phyloP scores from a whole-genome alignment of 2,888 invertebrate genomes.

The Pristionchus arcanus region DNA sequence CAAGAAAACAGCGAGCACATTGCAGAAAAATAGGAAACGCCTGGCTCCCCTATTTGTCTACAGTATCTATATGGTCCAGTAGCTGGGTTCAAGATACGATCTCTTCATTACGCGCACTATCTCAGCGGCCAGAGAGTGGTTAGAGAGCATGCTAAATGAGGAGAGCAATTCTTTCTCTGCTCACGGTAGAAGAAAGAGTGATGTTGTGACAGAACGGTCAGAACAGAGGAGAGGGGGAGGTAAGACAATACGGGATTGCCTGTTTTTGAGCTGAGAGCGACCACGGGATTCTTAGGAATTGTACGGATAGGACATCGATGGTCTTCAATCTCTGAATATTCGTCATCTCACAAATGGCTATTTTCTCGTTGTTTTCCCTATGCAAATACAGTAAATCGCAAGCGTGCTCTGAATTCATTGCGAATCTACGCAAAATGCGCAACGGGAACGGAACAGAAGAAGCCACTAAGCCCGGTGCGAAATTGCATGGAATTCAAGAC shows the following conservation, averaged over 20 bases:
- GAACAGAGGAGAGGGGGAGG: background rate
- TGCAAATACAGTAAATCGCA: background rate
- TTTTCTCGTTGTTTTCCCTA: too few relatives aligned
- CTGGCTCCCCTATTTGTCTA: background rate
- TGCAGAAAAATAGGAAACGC: background rate
- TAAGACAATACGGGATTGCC: constrained; percentile 5
- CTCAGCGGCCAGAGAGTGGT: too few relatives aligned
- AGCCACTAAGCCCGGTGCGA: background rate
- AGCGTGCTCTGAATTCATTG: too few relatives aligned
- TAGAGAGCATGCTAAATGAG: background rate
- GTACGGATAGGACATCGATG: background rate
- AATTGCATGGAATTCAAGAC: background rate
- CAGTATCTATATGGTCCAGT: too few relatives aligned
- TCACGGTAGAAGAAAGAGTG: background rate
- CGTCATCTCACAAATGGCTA: background rate
- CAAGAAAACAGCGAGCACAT: background rate
- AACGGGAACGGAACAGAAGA: background rate
- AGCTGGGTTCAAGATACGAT: background rate
- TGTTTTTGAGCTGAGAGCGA: background rate
- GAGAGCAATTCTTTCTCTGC: background rate
- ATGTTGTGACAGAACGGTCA: constrained; percentile 23
- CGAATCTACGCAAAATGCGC: background rate
- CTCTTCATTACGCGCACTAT: background rate
- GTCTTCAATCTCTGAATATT: background rate
- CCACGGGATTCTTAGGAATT: background rate